Evolutionary conservation across 2,113 vertebrate species (phyloP), one percentile per base, ranked within the genome.

Genomic region (Nothoprocta pentlandii): DNA sequence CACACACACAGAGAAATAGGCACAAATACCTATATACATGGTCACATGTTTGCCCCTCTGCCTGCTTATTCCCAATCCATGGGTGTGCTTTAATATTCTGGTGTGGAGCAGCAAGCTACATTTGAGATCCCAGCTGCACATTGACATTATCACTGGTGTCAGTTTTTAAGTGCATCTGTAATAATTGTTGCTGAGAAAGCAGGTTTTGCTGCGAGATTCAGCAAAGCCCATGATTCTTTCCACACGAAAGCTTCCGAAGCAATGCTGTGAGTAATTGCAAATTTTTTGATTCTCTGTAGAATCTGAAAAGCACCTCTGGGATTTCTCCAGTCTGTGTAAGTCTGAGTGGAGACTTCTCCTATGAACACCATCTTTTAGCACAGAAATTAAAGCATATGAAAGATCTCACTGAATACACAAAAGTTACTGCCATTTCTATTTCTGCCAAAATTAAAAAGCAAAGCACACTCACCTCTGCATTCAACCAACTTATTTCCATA

Each of bases 181-280:
- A 62, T 79, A 93, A 85, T 73, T 69, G 58, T 85, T 95, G 94
- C 87, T 89, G 95, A 96, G 90, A 47, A 80, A 94, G 78, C 85
- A 93, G 80, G 59, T 90, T 96, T 94, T 89, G 42, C 70, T 64
- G 36, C 22, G 64, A 74, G 76, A 77, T 75, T 85, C 81, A 77
- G 71, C 69, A 87, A 89, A 32, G 42, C 51, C 39, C 1, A 0
- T 79, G 73, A 92, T 90, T 70, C 41, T 85, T 59, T 90, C 66
- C 28, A 75, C 80, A 94, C 0, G 1, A 89, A 49, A 92, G 88
- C 44, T 93, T 83, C 58, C 53, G 59, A 74, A 75, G 63, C 26
- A 85, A 56, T 41, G 28, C 16, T 91, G 67, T 53, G 34, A 93
- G 34, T 61, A 49, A 62, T 74, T 81, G 61, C n/a, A 75, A 69